Percentiles rank a stretch among this genome's conserved stretches.
Evolutionary conservation across 1,140 invertebrate species (phyloP).

Genomic region (Bombus confusus): DNA sequence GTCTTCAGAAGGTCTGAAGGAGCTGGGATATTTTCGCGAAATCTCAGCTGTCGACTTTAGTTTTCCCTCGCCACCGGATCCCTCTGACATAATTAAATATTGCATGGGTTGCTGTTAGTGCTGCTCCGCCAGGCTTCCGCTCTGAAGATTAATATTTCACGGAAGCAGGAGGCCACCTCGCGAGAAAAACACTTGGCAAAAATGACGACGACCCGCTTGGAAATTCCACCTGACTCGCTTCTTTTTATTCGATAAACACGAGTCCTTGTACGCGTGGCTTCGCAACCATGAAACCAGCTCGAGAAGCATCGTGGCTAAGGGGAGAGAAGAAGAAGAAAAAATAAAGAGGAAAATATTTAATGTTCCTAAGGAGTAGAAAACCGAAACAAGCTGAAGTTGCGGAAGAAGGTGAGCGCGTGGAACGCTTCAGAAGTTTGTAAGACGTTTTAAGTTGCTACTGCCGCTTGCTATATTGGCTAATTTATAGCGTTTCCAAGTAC

Average conservation of each 20-base stretch:
- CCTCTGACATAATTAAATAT: constrained; percentile 68
- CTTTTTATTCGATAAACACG: constrained; percentile 26
- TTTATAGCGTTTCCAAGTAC: constrained; percentile 11
- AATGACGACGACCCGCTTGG: constrained; percentile 28
- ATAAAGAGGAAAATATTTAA: constrained; percentile 32
- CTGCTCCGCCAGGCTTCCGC: constrained; percentile 36
- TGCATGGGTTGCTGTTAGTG: constrained; percentile 61
- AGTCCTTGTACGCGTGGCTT: background rate
- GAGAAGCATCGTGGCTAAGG: background rate
- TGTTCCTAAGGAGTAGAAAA: background rate
- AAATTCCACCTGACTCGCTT: constrained; percentile 36
- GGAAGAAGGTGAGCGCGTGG: background rate
- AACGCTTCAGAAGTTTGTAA: constrained; percentile 9
- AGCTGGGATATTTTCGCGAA: constrained; percentile 38
- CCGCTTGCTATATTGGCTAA: background rate
- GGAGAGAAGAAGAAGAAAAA: background rate
- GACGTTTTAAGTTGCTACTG: constrained; percentile 21
- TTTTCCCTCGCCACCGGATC: constrained; percentile 17
- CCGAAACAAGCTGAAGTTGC: background rate
- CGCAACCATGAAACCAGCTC: too few species aligned
- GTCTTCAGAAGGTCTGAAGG: background rate
- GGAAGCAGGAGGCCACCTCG: constrained; percentile 31
- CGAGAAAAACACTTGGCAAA: constrained; percentile 60
- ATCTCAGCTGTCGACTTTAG: constrained; percentile 45
- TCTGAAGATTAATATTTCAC: constrained; percentile 63